These are phyloP conservation scores for Agrypnus murinus DNA, from an alignment of 2,888 invertebrate genomes.

Conservation along the genomic window DNA sequence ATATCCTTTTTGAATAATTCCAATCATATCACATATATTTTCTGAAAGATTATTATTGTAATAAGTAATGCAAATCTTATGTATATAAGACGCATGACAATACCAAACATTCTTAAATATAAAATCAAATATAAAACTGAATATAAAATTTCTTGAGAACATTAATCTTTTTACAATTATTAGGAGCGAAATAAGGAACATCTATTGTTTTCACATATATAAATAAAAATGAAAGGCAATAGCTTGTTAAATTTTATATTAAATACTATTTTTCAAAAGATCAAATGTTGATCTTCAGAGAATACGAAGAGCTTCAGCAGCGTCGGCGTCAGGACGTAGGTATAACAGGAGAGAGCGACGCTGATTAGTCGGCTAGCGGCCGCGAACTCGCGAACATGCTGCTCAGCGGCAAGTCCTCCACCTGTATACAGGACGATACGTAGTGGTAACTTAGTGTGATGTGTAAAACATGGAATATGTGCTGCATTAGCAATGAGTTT, in stretches of 20 bases:
- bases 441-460: conserved; percentile 49
- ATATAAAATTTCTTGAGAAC: no score
- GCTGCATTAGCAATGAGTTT: conserved; percentile 46
- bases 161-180: no score
- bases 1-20: no score
- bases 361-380: conserved; percentile 56
- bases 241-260: not conserved
- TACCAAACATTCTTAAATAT: no score
- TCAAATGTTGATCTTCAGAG: not conserved
- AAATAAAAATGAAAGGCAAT: no score
- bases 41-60: no score
- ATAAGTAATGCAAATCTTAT: no score
- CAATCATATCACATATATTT: no score
- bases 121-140: no score
- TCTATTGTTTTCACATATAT: no score
- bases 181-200: no score
- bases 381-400: conserved; percentile 57
- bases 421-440: conserved; percentile 52
- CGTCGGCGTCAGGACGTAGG: conserved; percentile 46
- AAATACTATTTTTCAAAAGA: not conserved
- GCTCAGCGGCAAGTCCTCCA: conserved; percentile 48
- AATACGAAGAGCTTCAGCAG: conserved; percentile 6
- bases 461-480: conserved; percentile 49
- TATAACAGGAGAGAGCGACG: conserved; percentile 41
- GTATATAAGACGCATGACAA: no score